Evolutionary conservation across 2,113 vertebrate genomes (phyloP), one percentile per base, ranked within the genome.

Genomic region (Turdus rufiventris): DNA sequence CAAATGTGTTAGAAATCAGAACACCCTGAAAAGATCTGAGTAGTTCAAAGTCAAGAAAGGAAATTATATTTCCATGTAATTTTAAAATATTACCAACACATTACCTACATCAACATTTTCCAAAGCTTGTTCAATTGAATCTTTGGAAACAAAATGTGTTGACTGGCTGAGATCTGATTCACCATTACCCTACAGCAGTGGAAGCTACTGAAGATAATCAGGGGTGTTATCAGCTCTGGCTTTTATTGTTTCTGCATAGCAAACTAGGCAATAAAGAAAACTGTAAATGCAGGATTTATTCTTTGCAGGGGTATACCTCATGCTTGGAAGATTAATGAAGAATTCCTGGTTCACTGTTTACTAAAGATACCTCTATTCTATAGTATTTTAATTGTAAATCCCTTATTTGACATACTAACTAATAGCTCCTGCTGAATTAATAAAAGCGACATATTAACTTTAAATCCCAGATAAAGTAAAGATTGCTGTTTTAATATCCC

Each of bases 371-470:
- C 60, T 94, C 74, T 93, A 47, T 97, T 96, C 95, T 96, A 94
- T 93, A 94, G 88, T 91, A 96, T 97, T 98, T 98, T 98, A 97
- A 98, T 98, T 98, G 97, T 98, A 97, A 97, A 97, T 96, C 76
- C 56, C 84, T 83, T 96, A 93, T 96, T 97, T 98, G 97, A 98
- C 98, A 98, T 96, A 87, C 95, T 98, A 98, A 98, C 97, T 98
- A 98, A 98, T 98, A 97, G 92, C 57, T 97, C 85, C 56, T 97
- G 79, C 92, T 97, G 95, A 97, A 98, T 98, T 98, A 96, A 98
- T 97, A 98, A 98, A 98, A 98, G 93, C 94, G 58, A 97, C 97
- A 95, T 98, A 98, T 98, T 98, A 98, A 97, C 96, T 97, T 98
- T 97, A 98, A 97, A 96, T 98, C 96, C 97, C 92, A 97, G 97